A percentile compares a stretch with the other conserved stretches of the same genome.
These are phyloP conservation scores for Tetragnatha versicolor DNA, from an alignment of 1,140 invertebrate species.

Conservation along the genomic window DNA sequence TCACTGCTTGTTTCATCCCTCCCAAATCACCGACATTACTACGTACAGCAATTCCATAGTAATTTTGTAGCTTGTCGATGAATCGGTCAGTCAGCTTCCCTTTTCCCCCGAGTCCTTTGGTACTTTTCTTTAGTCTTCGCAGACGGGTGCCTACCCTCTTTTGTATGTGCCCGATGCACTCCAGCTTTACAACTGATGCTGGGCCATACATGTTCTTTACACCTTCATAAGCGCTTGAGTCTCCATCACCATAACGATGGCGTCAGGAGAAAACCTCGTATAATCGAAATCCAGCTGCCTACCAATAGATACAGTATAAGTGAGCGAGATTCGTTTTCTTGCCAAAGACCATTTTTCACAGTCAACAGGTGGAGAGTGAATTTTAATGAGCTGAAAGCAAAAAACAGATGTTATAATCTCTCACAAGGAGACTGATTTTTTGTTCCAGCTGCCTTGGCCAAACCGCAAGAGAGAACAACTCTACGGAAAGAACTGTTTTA, in stretches of 20 bases:
- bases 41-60: neutral
- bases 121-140: neutral
- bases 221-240: neutral
- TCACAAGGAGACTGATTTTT: no score
- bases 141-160: neutral
- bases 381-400: no score
- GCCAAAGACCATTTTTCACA: no score
- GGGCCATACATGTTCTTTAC: neutral
- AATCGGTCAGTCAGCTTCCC: neutral
- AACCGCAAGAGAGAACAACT: no score
- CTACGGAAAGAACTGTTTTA: no score
- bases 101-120: neutral
- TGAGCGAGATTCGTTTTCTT: no score
- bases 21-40: neutral
- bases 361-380: no score
- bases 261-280: no score
- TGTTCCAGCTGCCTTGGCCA: no score
- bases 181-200: neutral
- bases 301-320: no score
- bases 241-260: conserved; percentile 13
- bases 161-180: neutral
- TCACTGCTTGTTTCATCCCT: neutral
- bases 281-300: no score
- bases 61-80: neutral
- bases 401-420: no score